A percentile compares a stretch with the other conserved stretches of the same genome.
Evolutionary conservation across 2,797 vertebrate genomes (phyloP).

Genomic region (Tapirus indicus): DNA sequence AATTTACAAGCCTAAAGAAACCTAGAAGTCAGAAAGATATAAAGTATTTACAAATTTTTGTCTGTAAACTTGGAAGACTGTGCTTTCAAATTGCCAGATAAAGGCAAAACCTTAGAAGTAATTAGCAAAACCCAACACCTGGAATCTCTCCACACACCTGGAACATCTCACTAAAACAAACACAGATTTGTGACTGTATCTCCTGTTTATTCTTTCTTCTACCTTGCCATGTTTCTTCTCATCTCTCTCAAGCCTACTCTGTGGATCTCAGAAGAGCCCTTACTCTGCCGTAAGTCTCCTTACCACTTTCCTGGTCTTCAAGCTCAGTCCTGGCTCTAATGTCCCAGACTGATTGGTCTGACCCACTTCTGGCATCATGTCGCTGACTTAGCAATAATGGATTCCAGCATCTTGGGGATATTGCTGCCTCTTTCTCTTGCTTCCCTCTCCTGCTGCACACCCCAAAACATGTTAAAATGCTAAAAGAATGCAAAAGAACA

Average conservation of each 20-base stretch:
- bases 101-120: constrained; percentile 28
- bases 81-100: background rate
- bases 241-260: background rate
- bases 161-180: background rate
- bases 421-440: constrained; percentile 33
- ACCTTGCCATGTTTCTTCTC: background rate
- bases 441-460: background rate
- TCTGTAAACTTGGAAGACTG: background rate
- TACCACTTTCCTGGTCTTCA: background rate
- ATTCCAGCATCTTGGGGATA: background rate
- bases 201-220: background rate
- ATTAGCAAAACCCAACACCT: background rate
- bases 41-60: background rate
- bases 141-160: background rate
- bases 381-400: background rate
- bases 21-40: background rate
- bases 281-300: background rate
- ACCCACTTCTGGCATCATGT: background rate
- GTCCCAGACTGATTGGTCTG: background rate
- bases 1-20: constrained; percentile 6
- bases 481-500: constrained; percentile 45
- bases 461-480: constrained; percentile 48
- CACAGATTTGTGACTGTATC: background rate
- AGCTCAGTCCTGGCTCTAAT: background rate
- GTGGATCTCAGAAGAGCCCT: background rate